Evolutionary conservation across 1,140 invertebrate species (phyloP), one percentile per base, ranked within the genome.

Genomic region (Drosophila kepulauana): DNA sequence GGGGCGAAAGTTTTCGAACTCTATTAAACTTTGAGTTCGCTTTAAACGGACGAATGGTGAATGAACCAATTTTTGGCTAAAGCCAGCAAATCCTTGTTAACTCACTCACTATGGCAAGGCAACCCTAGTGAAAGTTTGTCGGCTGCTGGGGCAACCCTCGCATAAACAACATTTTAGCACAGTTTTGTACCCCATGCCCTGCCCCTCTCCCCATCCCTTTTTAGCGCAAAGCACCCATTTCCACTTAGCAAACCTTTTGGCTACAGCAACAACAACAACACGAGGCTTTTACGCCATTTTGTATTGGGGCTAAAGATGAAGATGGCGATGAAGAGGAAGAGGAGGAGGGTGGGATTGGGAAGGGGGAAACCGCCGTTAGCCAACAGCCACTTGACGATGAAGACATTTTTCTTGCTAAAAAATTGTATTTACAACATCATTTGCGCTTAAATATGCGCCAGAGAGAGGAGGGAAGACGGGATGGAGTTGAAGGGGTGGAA

Each of bases 381-480:
- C 33, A 20, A 28, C 46, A 49, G 33, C 65, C 52, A 70, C 78
- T 85, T 85, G 77, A 85, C 76, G 81, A 84, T 81, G 78, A 84
- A 84, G 81, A 85, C 68, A 84, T 84, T 84, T 85, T 66, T 71
- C 81, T 49, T 65, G 73, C 65, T 85, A 73, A 84, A 84, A 82
- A 84, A 85, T 81, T 71, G 81, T 85, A 78, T 84, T 84, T 84
- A 78, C 81, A 85, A 84, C 81, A 84, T 85, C 75, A 84, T 84
- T 84, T 81, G 69, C 77, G 68, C 81, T 84, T 77, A 67, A 70
- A 70, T 61, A 66, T 66, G 48, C 54, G 59, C 25, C n/a, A 41
- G 54, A 15, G 33, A 41, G 3, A 15, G 35, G 41, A 7, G 15
- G 13, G 33, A 38, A 3, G 8, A 7, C 16, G 15, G 25, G 13